Evolutionary conservation across 2,797 vertebrate species (phyloP), one percentile per base, ranked within the genome.

Genomic region (Rhinatrema bivittatum): DNA sequence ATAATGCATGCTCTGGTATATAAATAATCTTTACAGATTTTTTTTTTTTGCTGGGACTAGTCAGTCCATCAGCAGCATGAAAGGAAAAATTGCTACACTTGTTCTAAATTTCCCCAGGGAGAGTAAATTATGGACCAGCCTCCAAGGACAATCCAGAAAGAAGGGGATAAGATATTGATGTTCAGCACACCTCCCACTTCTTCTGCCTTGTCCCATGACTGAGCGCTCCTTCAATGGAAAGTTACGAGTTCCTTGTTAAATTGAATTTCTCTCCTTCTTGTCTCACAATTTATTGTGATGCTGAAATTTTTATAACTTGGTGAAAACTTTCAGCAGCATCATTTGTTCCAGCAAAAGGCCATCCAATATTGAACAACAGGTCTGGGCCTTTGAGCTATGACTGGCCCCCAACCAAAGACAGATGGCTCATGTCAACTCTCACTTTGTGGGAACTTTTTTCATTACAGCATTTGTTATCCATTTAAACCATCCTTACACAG

Each of bases 61-160:
- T 39, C 55, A 53, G 60, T 60, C 58, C 51, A 56, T 68, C 68
- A 70, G 39, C 22, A 60, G 59, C 53, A 70, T 69, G 61, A 77
- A 74, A 72, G 62, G 58, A 65, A 72, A 71, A 73, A 70, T 65
- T 65, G 61, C 62, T 68, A 46, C 63, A 65, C 66, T 72, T 76
- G 62, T 58, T 51, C 34, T 73, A 66, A 68, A 78, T 76, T 78
- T 78, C 72, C 69, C 68, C 50, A 33, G 67, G 60, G 72, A 63
- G 52, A 63, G 60, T 69, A 69, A 74, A 72, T 74, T 73, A 76
- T 62, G 54, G 64, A 54, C 57, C 64, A 54, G 37, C 42, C 60
- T 72, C 53, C 56, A 69, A 73, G 68, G 71, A 72, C 69, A 70
- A 32, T 38, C 49, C 53, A 41, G 60, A 60, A 66, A 45, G 40